Percentiles rank a stretch among this genome's conserved stretches.
phyloP scores from a whole-genome alignment of 2,113 vertebrate species.

The Dolichotis patagonum region DNA sequence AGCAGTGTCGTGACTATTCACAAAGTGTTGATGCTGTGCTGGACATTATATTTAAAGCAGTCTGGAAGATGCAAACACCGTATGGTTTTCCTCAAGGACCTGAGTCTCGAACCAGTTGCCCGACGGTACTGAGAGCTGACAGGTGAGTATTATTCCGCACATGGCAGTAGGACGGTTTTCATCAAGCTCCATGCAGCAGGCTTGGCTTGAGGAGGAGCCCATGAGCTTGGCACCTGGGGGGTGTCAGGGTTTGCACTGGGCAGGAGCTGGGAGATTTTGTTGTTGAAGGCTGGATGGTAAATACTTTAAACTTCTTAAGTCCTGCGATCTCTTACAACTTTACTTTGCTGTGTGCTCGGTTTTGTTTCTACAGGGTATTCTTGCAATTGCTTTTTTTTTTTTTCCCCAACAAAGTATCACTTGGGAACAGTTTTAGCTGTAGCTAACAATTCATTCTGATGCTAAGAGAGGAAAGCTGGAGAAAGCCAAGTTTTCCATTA shows the following conservation, averaged over 20 bases:
- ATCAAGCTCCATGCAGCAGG: rapidly evolving
- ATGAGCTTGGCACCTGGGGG: neutral
- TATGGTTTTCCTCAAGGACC: neutral
- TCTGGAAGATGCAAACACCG: neutral
- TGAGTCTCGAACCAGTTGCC: neutral
- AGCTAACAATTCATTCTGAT: neutral
- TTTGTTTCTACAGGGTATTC: neutral
- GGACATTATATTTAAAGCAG: neutral
- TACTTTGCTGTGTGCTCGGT: neutral
- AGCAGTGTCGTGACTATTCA: neutral
- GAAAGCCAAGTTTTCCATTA: neutral
- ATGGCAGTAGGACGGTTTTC: neutral
- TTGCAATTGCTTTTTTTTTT: neutral
- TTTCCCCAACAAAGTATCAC: neutral
- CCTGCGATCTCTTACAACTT: neutral
- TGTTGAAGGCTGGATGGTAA: neutral
- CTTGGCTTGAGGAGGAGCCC: neutral
- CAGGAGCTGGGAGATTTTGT: neutral
- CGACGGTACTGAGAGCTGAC: neutral
- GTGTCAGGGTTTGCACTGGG: neutral
- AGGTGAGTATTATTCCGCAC: neutral
- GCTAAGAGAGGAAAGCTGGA: neutral
- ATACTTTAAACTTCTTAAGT: neutral
- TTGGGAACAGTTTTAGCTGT: neutral
- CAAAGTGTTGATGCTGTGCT: neutral